These are phyloP conservation scores for Idris sp. DNA, from an alignment of 1,140 invertebrate genomes.

Conservation along the genomic window DNA sequence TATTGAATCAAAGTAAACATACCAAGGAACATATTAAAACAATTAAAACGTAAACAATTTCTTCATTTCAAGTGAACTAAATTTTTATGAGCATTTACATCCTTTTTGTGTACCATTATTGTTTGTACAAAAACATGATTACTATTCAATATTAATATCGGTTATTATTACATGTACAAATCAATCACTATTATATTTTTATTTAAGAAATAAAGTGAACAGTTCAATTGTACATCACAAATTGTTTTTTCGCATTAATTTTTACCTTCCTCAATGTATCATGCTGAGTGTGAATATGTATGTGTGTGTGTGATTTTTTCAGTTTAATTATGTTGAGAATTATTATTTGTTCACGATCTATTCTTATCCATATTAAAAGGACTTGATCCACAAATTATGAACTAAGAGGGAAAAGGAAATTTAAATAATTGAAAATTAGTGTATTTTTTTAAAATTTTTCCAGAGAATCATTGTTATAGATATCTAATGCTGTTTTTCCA, in stretches of 20 bases:
- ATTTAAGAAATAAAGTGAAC: slow-evolving; percentile 73
- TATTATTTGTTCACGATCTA: too few species aligned
- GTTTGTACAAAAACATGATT: slow-evolving; percentile 34
- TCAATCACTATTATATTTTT: slow-evolving; percentile 70
- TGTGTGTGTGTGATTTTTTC: too few species aligned
- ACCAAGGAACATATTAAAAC: neutral
- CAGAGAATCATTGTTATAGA: too few species aligned
- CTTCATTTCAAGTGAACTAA: slow-evolving; percentile 2
- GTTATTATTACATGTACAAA: slow-evolving; percentile 62
- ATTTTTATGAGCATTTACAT: slow-evolving; percentile 28
- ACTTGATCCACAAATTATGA: too few species aligned
- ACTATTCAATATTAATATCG: slow-evolving; percentile 16
- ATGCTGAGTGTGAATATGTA: too few species aligned
- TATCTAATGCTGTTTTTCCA: too few species aligned
- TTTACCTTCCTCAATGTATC: slow-evolving; percentile 60
- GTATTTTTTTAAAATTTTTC: too few species aligned
- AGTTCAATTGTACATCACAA: slow-evolving; percentile 50
- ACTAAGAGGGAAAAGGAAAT: too few species aligned
- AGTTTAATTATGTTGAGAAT: too few species aligned
- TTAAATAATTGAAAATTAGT: too few species aligned
- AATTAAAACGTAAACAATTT: slow-evolving; percentile 1
- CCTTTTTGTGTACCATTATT: slow-evolving; percentile 26
- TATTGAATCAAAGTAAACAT: slow-evolving; percentile 7
- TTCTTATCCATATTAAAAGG: too few species aligned
- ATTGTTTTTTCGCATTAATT: slow-evolving; percentile 67